Base-by-base conservation (phyloP, 2,888 invertebrate species). In the Camptogramma bilineatum region DNA sequence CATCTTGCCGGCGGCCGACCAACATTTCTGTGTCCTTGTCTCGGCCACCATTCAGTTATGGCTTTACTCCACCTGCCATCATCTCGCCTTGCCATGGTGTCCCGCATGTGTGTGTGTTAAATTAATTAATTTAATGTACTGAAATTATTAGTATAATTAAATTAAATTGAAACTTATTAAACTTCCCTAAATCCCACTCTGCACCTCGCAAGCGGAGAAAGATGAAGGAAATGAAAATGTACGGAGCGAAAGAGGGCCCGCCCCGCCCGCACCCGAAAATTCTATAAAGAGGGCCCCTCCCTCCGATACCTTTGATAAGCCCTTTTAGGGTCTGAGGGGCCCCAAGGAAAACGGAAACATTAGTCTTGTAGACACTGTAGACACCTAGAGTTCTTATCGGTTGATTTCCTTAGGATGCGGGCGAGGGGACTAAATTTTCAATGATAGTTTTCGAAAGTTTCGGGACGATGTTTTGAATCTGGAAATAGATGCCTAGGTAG, bases 181-280 rank as follows among this genome's bases (percentile, higher is more conserved):
- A n/a, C n/a, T 21, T 8, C n/a, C 66, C 80, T 66, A 34, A 88
- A 60, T 90, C 67, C 90, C 73, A 59, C 80, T 80, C 88, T 79
- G 81, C 68, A 52, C 83, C 83, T 86, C 86, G 84, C 86, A 85
- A 87, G 89, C 90, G 86, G 91, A 87, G 91, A 93, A 93, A 93
- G 92, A 92, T 93, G 92, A 92, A 93, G 92, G 92, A 93, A 93
- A 93, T 93, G 92, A 93, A 92, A 92, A 91, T 91, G 92, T 91
- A 90, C 92, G 89, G 88, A 85, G 91, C 92, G 91, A 91, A 92
- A 92, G 90, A 90, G 92, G 91, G 91, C 87, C 75, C 34, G 54
- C 65, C 63, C 74, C 73, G 74, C 76, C 79, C 76, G 71, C 83
- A 76, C 79, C 87, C 91, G 88, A 91, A 92, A 91, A 92, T 91